These are phyloP conservation scores for Drosophila setifemur DNA, from an alignment of 1,140 invertebrate genomes.

Conservation along the genomic window DNA sequence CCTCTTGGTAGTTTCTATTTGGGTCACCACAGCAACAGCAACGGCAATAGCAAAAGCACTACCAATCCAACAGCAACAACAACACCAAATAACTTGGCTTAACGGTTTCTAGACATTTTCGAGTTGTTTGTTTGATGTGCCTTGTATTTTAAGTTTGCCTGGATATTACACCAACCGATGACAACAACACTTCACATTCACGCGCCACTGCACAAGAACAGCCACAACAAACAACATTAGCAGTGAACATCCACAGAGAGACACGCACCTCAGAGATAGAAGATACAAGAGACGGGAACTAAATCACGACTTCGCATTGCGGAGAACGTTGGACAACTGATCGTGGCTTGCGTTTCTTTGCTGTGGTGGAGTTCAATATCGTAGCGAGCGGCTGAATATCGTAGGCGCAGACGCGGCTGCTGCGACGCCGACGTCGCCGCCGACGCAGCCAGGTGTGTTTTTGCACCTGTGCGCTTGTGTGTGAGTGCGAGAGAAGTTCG, in stretches of 20 bases:
- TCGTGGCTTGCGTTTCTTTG: slow-evolving; percentile 47
- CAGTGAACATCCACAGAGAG: slow-evolving; percentile 9
- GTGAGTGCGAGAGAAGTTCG: background rate
- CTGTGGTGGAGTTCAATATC: slow-evolving; percentile 7
- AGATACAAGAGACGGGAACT: background rate
- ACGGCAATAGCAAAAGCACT: slow-evolving; percentile 8
- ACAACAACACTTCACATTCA: slow-evolving; percentile 43
- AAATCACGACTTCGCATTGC: slow-evolving; percentile 59
- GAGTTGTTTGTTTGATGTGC: slow-evolving; percentile 29
- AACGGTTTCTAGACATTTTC: slow-evolving; percentile 49
- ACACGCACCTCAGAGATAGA: slow-evolving; percentile 8
- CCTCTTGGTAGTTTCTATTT: slow-evolving; percentile 63
- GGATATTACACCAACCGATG: slow-evolving; percentile 24
- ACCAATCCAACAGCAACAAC: slow-evolving; percentile 33
- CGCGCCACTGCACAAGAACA: slow-evolving; percentile 50
- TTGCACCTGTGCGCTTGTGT: background rate
- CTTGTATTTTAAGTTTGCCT: slow-evolving; percentile 4
- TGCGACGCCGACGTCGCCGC: slow-evolving; percentile 8
- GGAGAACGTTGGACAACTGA: slow-evolving; percentile 53
- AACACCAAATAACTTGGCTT: slow-evolving; percentile 60
- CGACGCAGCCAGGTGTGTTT: slow-evolving; percentile 32
- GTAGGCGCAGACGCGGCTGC: slow-evolving; percentile 24
- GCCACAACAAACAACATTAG: background rate
- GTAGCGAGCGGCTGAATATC: slow-evolving; percentile 15
- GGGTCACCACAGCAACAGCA: slow-evolving; percentile 54